Evolutionary conservation across 2,888 invertebrate species (phyloP), one percentile per base, ranked within the genome.

Genomic region (Hyposoter didymator): DNA sequence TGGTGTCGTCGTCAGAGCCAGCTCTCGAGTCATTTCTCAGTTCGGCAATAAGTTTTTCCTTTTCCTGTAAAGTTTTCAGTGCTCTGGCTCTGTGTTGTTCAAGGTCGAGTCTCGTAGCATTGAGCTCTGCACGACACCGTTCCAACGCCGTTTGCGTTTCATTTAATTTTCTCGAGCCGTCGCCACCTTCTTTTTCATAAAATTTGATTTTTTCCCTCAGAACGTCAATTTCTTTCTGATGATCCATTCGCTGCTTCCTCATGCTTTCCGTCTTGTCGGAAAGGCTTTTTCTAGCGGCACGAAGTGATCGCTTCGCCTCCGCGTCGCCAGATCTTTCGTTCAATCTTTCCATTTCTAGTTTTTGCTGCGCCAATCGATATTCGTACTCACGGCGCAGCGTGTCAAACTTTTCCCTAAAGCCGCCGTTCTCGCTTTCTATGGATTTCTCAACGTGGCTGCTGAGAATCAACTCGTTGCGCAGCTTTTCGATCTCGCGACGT

Each of bases 51-150:
- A 97, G 93, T 88, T 96, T 95, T 90, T 98, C 97, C 90, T 97
- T 97, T 86, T 96, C 96, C 92, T 96, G 96, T 10, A 98, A 93
- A 84, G 97, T 97, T 87, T 96, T 95, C 89, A 97, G 96, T 0
- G 97, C 97, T 90, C 97, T 96, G n/a, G 96, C 95, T 89, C 97
- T 96, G 93, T 98, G 97, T 78, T 97, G 96, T 78, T 96, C 95
- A 89, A 97, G 95, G 91, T 98, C 97, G 7, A 92, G 91, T 32
- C 94, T 94, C 17, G 94, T 91, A 1, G 90, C 89, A 80, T 90
- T 92, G 45, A 93, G 87, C 81, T 94, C 94, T 59, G 88, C 86
- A 76, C 90, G 89, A 82, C 87, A 91, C 86, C 92, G 92, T 28
- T 94, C 93, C 35, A 93, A 84, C 84, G 90, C 90, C 90, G 93